Evolutionary conservation across 53 echinoderm and acorn worm species (phyloP).

Genomic region (Glandiceps talaboti): DNA sequence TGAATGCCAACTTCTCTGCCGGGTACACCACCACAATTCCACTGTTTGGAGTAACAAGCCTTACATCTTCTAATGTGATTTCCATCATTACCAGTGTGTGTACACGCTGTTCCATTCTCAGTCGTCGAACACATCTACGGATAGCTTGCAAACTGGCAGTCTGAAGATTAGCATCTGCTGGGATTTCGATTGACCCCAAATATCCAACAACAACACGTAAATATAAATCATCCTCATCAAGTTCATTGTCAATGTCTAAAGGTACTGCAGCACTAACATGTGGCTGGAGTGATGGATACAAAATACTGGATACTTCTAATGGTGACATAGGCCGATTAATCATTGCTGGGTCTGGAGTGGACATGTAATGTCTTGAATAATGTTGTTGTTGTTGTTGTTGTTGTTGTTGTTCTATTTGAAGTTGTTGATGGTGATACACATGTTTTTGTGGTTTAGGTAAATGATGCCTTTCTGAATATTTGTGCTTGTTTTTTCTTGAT

Average conservation of each 20-base stretch:
- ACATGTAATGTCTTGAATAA: not conserved
- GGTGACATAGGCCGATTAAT: constrained; percentile 56
- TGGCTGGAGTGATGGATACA: constrained; percentile 46
- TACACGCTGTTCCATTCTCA: constrained; percentile 82
- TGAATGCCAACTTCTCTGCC: constrained; percentile 75
- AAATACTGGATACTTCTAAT: constrained; percentile 70
- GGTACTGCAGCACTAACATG: not conserved
- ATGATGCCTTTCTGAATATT: not conserved
- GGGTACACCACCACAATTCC: constrained; percentile 72
- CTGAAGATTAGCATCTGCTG: constrained; percentile 88
- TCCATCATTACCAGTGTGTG: constrained; percentile 94
- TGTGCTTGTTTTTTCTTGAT: not conserved
- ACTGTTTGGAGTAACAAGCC: constrained; percentile 58
- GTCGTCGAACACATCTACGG: constrained; percentile 83
- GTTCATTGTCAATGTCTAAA: not conserved
- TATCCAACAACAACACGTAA: constrained; percentile 83
- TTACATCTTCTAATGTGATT: constrained; percentile 56
- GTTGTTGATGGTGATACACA: not conserved
- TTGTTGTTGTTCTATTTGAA: not conserved
- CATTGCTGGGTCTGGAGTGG: not conserved
- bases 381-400: not conserved
- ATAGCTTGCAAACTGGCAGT: constrained; percentile 97
- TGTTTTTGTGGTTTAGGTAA: not conserved
- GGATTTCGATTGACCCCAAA: constrained; percentile 93
- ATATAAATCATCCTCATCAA: not conserved